Base-by-base conservation (phyloP, 2,888 invertebrate species). In the Cyclophora punctaria region DNA sequence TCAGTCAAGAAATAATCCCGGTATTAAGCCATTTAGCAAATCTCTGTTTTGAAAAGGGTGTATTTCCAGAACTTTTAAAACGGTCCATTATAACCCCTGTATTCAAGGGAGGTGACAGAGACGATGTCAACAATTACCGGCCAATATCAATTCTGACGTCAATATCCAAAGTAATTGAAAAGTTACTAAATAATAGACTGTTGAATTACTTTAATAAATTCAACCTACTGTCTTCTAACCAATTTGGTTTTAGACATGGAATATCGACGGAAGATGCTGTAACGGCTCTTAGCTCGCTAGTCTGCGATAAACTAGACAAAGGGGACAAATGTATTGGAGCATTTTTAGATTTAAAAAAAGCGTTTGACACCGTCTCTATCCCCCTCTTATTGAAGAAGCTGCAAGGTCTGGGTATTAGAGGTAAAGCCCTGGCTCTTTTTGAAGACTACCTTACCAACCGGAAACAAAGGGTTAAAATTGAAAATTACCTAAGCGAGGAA, bases 71-170 rank as follows among this genome's bases (percentile, higher is more conserved):
- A 5, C 20, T 35, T 6, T 46, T 51, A 4, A 54, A 54, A 46
- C 46, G 45, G n/a, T 48, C 54, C 35, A 20, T 51, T 3, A 48
- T 52, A n/a, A 48, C 41, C 5, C 50, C 52, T 20, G 52, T 57
- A 7, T 47, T 46, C 37, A 52, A 55, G 35, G 41, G 48, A 5
- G 52, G 50, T 3, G 46, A 47, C 46, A 46, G 48, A 50, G 43
- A 51, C 47, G 49, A 43, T 47, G 48, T 53, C 40, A 47, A 44
- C 40, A 53, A 53, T 48, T 56, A 56, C 42, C 34, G 56, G 5
- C 56, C 56, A 2, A 56, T 56, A 5, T 56, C 56, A 3, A 34
- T 56, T 5, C 44, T 56, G 6, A 37, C 53, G 5, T 46, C 51
- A 3, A n/a, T 53, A 4, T 53, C 52, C 2, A 56, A 56, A 44